These are phyloP conservation scores for Portevinia maculata DNA, from an alignment of 2,888 invertebrate genomes.

Conservation along the genomic window DNA sequence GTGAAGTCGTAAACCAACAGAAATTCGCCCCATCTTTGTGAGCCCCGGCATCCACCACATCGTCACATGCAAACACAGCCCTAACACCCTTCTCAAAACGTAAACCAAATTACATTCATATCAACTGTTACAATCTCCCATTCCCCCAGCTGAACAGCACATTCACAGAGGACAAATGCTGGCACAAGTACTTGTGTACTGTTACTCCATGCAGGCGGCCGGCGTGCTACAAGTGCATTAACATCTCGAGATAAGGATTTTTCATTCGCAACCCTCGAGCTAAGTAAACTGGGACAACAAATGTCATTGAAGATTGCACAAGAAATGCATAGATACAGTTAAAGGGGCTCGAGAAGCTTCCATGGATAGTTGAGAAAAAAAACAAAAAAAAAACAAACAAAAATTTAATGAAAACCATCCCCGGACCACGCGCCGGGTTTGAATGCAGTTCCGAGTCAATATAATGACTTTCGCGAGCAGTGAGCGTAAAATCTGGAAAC, in stretches of 20 bases:
- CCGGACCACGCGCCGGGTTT: neutral
- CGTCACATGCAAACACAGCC: constrained; percentile 33
- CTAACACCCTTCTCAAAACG: constrained; percentile 64
- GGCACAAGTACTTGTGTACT: constrained; percentile 8
- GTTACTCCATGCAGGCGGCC: constrained; percentile 18
- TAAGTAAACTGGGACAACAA: constrained; percentile 70
- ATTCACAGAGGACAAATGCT: neutral
- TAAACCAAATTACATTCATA: constrained; percentile 73
- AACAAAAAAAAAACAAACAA: constrained; percentile 50
- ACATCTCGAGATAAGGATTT: constrained; percentile 72
- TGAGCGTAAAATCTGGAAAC: constrained; percentile 39
- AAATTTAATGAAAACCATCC: constrained; percentile 62
- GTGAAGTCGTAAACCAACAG: constrained; percentile 57
- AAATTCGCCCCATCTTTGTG: neutral
- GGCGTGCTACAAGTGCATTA: constrained; percentile 72
- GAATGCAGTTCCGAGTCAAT: constrained; percentile 38
- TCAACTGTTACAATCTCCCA: constrained; percentile 67
- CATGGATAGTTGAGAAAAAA: constrained; percentile 37
- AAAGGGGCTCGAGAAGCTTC: constrained; percentile 42
- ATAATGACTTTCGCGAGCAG: constrained; percentile 11
- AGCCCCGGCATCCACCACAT: too few species aligned
- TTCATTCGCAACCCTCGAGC: constrained; percentile 55
- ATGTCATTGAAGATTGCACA: constrained; percentile 70
- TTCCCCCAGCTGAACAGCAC: constrained; percentile 10
- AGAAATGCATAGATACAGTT: constrained; percentile 16